Conservation (phyloP, 2,113 vertebrate species). For the Todiramphus saurophagus region DNA sequence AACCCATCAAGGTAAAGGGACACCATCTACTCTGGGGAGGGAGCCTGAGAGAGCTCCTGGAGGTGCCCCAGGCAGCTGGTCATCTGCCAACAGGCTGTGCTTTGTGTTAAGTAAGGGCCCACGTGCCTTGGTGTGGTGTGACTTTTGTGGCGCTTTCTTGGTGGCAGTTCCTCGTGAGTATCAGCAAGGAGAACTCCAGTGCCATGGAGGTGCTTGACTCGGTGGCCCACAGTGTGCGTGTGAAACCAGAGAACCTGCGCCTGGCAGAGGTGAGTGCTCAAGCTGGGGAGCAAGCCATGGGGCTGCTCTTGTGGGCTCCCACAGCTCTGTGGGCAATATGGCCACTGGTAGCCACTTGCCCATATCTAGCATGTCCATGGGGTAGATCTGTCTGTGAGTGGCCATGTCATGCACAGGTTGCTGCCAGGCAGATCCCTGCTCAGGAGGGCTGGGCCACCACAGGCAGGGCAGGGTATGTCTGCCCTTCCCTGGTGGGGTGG, state of each 20-base stretch:
- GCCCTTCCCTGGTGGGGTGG: neutral
- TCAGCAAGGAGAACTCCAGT: constrained; percentile 95
- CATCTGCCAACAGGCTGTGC: neutral
- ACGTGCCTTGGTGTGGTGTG: rapidly evolving
- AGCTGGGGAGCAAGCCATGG: rapidly evolving
- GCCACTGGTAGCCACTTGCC: neutral
- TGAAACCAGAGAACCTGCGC: constrained; percentile 91
- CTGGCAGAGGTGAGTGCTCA: constrained; percentile 83
- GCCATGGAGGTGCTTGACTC: constrained; percentile 92
- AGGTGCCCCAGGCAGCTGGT: neutral
- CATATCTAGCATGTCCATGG: rapidly evolving
- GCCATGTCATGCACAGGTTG: neutral
- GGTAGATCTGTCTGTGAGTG: neutral
- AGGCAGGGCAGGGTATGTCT: neutral
- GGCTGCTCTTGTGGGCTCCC: neutral
- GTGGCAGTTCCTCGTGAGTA: constrained; percentile 90
- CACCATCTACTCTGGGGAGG: neutral
- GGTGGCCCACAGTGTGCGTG: constrained; percentile 84
- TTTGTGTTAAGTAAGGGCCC: neutral
- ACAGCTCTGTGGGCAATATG: neutral
- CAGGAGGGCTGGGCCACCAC: neutral
- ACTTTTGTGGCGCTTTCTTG: neutral
- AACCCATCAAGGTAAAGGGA: constrained; percentile 90
- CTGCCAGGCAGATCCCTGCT: neutral
- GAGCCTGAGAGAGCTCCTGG: neutral